Percentiles rank a stretch among this genome's conserved stretches.
Conservation (phyloP, 2,797 vertebrate species). For the Parambassis ranga region DNA sequence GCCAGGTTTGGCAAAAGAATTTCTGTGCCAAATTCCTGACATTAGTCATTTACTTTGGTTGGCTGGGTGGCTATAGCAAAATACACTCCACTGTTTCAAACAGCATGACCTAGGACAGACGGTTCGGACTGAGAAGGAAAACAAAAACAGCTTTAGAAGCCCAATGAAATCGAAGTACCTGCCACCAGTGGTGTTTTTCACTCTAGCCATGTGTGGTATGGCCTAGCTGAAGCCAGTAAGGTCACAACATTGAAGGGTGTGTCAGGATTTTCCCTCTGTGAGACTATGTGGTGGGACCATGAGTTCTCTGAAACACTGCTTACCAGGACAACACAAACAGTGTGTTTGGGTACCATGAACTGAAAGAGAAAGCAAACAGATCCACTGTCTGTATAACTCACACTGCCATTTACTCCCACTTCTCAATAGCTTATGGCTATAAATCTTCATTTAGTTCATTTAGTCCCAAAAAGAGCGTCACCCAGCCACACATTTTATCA, state of each 20-base stretch:
- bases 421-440: too few species aligned
- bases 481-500: neutral
- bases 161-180: neutral
- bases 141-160: neutral
- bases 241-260: slow-evolving; percentile 26
- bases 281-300: neutral
- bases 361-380: neutral
- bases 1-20: slow-evolving; percentile 39
- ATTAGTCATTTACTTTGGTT: neutral
- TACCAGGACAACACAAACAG: neutral
- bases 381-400: too few species aligned
- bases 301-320: neutral
- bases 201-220: neutral
- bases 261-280: slow-evolving; percentile 27
- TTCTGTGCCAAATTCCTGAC: slow-evolving; percentile 26
- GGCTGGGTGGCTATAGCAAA: neutral
- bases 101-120: neutral
- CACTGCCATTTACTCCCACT: too few species aligned
- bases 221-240: neutral
- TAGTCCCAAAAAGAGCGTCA: neutral
- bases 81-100: neutral
- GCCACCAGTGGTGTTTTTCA: slow-evolving; percentile 5
- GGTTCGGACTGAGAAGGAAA: neutral
- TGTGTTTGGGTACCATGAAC: neutral
- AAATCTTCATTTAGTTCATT: neutral